Percentiles rank a stretch among this genome's conserved stretches.
Conservation (phyloP, 2,113 vertebrate species). For the Neopipo cinnamomea region DNA sequence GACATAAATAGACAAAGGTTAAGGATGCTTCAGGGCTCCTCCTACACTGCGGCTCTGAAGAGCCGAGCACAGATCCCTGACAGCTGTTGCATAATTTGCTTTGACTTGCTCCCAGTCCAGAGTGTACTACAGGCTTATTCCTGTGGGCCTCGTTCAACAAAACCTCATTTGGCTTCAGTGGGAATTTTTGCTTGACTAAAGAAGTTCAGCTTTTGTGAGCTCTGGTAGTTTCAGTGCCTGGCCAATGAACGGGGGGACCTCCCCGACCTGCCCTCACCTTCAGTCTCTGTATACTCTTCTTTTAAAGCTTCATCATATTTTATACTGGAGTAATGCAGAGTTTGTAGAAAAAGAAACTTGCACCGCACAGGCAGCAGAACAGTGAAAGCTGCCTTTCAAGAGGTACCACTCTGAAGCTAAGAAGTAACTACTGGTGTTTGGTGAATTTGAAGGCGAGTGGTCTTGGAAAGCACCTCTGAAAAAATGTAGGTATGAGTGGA, state of each 20-base stretch:
- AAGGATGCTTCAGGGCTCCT: slow-evolving; percentile 40
- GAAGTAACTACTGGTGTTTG: background rate
- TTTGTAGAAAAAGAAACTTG: background rate
- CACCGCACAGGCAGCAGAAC: background rate
- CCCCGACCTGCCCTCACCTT: background rate
- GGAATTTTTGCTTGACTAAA: slow-evolving; percentile 1
- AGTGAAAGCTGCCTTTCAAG: background rate
- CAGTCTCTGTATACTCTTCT: background rate
- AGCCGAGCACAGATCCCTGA: background rate
- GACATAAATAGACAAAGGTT: slow-evolving; percentile 42
- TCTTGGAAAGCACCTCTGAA: background rate
- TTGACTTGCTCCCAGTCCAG: slow-evolving; percentile 40
- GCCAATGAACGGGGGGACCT: background rate
- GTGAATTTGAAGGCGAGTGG: background rate
- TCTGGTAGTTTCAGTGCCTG: background rate
- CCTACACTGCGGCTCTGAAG: background rate
- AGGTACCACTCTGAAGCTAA: background rate
- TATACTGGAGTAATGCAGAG: background rate
- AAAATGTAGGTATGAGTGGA: background rate
- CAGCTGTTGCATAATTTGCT: slow-evolving; percentile 53
- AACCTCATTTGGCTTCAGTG: slow-evolving; percentile 12
- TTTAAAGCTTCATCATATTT: background rate
- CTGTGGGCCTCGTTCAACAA: slow-evolving; percentile 1
- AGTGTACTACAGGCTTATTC: background rate
- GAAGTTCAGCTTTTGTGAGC: slow-evolving; percentile 24